Conservation (phyloP, 2,113 vertebrate genomes). For the Pluvialis apricaria region DNA sequence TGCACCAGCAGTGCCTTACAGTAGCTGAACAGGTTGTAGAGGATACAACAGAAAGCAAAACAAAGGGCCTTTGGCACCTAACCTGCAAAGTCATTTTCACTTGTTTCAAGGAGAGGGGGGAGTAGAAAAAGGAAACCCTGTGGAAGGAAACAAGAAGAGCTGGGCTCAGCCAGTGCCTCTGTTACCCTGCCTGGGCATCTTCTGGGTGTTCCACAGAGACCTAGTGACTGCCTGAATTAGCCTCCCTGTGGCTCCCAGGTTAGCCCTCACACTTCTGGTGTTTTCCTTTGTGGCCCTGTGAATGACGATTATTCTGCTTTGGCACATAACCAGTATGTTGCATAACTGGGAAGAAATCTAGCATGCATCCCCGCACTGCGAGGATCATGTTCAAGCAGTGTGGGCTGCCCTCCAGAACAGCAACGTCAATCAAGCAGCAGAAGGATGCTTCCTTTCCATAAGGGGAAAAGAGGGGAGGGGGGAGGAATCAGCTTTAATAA, state of each 20-base stretch:
- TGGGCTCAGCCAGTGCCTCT: neutral
- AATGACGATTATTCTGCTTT: neutral
- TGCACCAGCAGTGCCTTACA: neutral
- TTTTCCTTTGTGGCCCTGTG: neutral
- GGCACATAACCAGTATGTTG: neutral
- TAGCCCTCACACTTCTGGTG: neutral
- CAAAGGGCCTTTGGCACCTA: neutral
- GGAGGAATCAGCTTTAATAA: neutral
- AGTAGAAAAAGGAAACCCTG: neutral
- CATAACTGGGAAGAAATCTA: conserved; percentile 46
- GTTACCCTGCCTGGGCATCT: neutral
- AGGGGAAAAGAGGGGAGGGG: neutral
- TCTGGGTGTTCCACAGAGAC: neutral
- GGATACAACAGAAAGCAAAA: conserved; percentile 5
- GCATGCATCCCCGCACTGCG: neutral
- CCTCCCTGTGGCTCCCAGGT: neutral
- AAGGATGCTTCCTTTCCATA: neutral
- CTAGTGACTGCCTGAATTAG: neutral
- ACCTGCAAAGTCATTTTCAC: neutral
- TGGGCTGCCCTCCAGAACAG: conserved; percentile 40
- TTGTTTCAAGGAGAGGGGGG: neutral
- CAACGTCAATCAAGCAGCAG: neutral
- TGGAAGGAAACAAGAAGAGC: neutral
- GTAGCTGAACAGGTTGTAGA: neutral
- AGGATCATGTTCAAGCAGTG: conserved; percentile 25